Conservation (phyloP, 2,888 invertebrate species). For the Hemistola chrysoprasaria region DNA sequence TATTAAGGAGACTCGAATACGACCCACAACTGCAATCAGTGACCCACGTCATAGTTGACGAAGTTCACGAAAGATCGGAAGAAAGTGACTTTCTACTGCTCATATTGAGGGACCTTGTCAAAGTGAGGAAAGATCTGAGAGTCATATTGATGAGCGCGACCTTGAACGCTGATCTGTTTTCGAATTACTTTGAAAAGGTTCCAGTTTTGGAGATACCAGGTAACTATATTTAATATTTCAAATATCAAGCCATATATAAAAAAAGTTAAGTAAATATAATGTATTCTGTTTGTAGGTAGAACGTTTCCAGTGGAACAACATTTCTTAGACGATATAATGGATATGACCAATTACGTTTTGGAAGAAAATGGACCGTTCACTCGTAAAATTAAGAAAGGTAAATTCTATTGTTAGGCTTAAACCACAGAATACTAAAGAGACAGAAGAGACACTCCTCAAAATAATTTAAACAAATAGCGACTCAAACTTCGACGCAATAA, state of each 20-base stretch:
- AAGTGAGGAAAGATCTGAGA: slow-evolving; percentile 87
- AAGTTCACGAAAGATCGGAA: slow-evolving; percentile 96
- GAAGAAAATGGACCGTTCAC: slow-evolving; percentile 82
- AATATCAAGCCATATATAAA: no score
- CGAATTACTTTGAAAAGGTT: slow-evolving; percentile 90
- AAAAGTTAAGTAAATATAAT: no score
- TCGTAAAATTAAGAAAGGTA: slow-evolving; percentile 84
- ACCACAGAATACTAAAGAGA: no score
- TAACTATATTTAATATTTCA: no score
- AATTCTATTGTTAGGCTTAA: no score
- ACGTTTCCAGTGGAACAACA: slow-evolving; percentile 92
- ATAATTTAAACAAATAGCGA: no score
- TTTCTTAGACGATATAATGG: slow-evolving; percentile 91
- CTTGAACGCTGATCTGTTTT: slow-evolving; percentile 92
- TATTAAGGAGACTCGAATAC: slow-evolving; percentile 90
- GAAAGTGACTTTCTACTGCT: slow-evolving; percentile 95
- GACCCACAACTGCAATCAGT: slow-evolving; percentile 89
- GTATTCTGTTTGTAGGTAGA: slow-evolving; percentile 69
- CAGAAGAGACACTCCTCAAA: no score
- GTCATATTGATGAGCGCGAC: slow-evolving; percentile 97
- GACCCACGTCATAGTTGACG: slow-evolving; percentile 93
- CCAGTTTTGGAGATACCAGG: slow-evolving; percentile 92
- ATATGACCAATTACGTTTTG: slow-evolving; percentile 74
- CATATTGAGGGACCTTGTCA: slow-evolving; percentile 89
- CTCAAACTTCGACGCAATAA: no score